phyloP scores from a whole-genome alignment of 2,113 vertebrate genomes.

The Ascaphus truei region DNA sequence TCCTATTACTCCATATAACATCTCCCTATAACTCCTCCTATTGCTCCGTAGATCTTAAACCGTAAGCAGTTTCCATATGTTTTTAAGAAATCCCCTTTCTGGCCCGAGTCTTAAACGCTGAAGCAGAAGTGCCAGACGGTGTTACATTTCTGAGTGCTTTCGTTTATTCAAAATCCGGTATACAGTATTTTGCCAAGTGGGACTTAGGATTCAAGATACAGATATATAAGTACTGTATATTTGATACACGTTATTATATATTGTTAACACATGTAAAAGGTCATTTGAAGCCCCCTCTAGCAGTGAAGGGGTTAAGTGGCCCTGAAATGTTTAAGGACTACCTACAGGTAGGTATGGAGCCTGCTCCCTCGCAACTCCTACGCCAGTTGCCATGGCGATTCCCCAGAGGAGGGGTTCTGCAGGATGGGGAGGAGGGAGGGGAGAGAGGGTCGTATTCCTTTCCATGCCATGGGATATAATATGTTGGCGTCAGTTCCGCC shows the following conservation, averaged over 20 bases:
- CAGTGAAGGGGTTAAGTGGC: background rate
- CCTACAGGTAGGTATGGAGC: no score
- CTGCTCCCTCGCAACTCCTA: background rate
- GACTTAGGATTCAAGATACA: background rate
- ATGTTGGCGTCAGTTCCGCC: background rate
- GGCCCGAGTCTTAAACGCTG: no score
- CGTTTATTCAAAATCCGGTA: no score
- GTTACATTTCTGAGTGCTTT: no score
- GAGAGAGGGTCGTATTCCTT: background rate
- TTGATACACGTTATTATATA: conserved; percentile 18
- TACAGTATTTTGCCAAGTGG: background rate
- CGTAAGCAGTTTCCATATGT: no score
- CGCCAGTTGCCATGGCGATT: background rate
- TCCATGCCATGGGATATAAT: no score
- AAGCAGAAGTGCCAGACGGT: no score
- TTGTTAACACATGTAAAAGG: no score
- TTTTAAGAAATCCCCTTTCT: no score
- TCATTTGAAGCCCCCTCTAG: background rate
- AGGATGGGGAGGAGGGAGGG: background rate
- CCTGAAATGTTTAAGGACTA: background rate
- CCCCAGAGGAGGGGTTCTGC: background rate
- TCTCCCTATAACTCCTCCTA: no score
- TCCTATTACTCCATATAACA: no score
- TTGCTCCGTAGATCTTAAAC: no score
- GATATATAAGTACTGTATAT: background rate